Evolutionary conservation across 2,113 vertebrate species (phyloP).

Genomic region (Megaptera novaeangliae): DNA sequence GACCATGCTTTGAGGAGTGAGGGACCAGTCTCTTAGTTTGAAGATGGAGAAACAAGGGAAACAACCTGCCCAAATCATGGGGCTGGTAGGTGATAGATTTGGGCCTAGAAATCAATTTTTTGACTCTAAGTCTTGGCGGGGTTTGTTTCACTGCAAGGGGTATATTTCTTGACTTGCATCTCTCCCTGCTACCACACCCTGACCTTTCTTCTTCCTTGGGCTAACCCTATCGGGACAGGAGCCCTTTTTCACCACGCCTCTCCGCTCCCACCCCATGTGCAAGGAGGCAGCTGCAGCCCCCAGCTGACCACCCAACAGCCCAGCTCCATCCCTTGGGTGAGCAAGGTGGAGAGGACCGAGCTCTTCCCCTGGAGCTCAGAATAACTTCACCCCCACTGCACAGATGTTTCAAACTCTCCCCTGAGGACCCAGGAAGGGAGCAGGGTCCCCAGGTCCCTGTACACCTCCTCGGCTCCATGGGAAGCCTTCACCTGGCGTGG

Average conservation of each 20-base stretch:
- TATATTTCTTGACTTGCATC: background rate
- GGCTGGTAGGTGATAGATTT: background rate
- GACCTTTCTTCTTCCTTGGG: background rate
- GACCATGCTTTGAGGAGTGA: background rate
- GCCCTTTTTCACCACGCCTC: background rate
- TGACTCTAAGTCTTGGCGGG: background rate
- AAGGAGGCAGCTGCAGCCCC: background rate
- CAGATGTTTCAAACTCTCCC: background rate
- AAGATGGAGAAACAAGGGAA: background rate
- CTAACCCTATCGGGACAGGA: background rate
- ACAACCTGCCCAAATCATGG: too few relatives aligned
- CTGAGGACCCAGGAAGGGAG: too few relatives aligned
- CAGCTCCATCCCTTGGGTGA: background rate
- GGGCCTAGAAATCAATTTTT: background rate
- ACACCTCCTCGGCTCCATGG: too few relatives aligned
- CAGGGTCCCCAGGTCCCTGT: background rate
- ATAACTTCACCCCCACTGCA: background rate
- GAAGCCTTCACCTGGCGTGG: too few relatives aligned
- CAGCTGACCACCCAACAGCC: background rate
- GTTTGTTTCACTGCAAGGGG: too few relatives aligned
- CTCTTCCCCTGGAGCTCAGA: background rate
- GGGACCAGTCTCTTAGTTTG: background rate
- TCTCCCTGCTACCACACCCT: too few relatives aligned
- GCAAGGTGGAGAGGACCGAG: accelerated
- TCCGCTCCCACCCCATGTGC: background rate